Base-by-base conservation (phyloP, 2,113 vertebrate species). In the Psophia crepitans region DNA sequence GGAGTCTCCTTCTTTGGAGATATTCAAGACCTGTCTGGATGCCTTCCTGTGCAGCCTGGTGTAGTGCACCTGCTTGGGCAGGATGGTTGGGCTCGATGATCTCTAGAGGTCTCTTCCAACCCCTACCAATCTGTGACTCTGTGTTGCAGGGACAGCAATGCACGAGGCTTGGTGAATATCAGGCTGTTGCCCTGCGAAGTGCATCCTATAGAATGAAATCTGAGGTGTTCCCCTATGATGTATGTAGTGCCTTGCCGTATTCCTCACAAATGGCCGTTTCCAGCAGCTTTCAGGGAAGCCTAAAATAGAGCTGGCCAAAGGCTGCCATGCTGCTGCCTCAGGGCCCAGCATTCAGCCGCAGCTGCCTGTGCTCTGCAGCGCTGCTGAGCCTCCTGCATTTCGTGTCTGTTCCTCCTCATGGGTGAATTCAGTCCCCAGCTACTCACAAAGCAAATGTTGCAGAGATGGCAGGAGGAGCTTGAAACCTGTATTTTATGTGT, bases 401-500 rank as follows among this genome's bases (percentile, higher is more conserved):
- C 49, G 32, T 35, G 49, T 48, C 44, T 26, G 4, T 68, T 48
- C 24, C 74, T 79, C 14, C 30, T 49, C 3, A 0, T 11, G 73
- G 73, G 18, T 63, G 18, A 66, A 35, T 70, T 80, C 32, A 27
- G 26, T 30, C 30, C 69, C 37, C 66, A 70, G 63, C 85, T 91
- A 41, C 78, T 80, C 57, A 14, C 63, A 73, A n/a, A 61, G 51
- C 79, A 82, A 48, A 57, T 14, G 8, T 54, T 65, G 39, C 57
- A 79, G 74, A 37, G 30, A 1, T 33, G 26, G 39, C 68, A 61
- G 44, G 27, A 84, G 35, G 21, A 73, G 66, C 70, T 43, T 39
- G 58, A 58, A 68, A 46, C 0, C 0, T 6, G 6, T 30, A 8
- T 82, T 89, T 74, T 22, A 28, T 11, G 4, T 68, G 43, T 3